Percentiles rank a stretch among this genome's conserved stretches.
These are phyloP conservation scores for Andrena bucephala DNA, from an alignment of 2,888 invertebrate genomes.

Conservation along the genomic window DNA sequence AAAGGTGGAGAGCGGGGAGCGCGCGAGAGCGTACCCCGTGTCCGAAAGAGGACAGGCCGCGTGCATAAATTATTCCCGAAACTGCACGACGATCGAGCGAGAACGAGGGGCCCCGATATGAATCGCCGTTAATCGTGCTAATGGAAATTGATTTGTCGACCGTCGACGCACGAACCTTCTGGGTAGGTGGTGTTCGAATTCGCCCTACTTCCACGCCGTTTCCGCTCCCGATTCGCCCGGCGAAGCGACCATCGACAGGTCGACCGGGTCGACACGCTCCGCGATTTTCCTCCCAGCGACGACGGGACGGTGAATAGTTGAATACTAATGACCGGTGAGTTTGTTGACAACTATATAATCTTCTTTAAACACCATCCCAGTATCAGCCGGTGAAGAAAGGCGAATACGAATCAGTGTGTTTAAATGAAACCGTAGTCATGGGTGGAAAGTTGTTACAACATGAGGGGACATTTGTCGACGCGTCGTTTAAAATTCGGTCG, in stretches of 20 bases:
- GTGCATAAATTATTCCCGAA: constrained; percentile 71
- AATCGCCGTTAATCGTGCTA: constrained; percentile 72
- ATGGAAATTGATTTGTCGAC: constrained; percentile 71
- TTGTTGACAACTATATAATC: constrained; percentile 11
- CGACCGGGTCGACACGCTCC: constrained; percentile 6
- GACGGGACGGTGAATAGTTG: background rate
- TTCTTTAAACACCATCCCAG: background rate
- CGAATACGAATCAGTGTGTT: background rate
- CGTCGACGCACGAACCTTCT: constrained; percentile 23
- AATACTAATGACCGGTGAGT: constrained; percentile 5
- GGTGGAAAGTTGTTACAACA: background rate
- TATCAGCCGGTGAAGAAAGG: background rate
- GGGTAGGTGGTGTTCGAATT: constrained; percentile 20
- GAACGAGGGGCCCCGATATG: constrained; percentile 51
- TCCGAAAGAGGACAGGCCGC: constrained; percentile 47
- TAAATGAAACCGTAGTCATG: background rate
- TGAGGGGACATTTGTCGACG: background rate
- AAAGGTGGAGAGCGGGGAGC: constrained; percentile 39
- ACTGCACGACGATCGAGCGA: constrained; percentile 55
- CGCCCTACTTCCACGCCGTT: background rate
- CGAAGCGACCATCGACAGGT: constrained; percentile 5
- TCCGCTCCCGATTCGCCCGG: background rate
- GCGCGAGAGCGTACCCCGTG: constrained; percentile 24
- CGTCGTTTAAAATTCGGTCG: background rate
- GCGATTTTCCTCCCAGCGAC: background rate